Conservation (phyloP, 2,113 vertebrate species). For the Myocastor coypus region DNA sequence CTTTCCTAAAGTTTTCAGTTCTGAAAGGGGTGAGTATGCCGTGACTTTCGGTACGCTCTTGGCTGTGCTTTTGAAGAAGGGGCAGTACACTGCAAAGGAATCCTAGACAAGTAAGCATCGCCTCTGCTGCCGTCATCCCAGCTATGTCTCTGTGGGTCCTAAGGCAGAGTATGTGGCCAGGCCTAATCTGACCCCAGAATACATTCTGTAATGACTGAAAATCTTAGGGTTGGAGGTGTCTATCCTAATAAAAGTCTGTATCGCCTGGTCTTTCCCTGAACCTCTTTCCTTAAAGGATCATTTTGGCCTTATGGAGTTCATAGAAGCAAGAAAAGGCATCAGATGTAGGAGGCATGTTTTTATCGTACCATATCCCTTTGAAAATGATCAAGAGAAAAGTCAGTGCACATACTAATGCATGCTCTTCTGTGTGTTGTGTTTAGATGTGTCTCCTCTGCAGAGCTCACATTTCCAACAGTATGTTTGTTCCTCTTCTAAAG, state of each 20-base stretch:
- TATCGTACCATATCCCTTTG: background rate
- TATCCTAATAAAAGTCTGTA: background rate
- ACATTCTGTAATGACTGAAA: slow-evolving; percentile 13
- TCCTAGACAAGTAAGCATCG: slow-evolving; percentile 11
- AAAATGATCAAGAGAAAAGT: slow-evolving; percentile 47
- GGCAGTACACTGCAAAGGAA: slow-evolving; percentile 29
- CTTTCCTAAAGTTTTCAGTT: background rate
- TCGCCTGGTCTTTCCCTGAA: background rate
- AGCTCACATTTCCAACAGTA: background rate
- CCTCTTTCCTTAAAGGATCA: slow-evolving; percentile 33
- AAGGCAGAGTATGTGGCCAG: background rate
- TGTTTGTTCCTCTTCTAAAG: background rate
- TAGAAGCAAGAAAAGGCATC: background rate
- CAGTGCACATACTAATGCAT: background rate
- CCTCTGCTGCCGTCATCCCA: background rate
- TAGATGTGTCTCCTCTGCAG: slow-evolving; percentile 14
- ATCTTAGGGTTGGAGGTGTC: background rate
- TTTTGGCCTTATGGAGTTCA: background rate
- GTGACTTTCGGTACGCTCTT: background rate
- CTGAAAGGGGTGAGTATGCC: background rate
- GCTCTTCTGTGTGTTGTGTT: background rate
- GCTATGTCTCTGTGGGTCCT: background rate
- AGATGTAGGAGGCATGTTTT: background rate
- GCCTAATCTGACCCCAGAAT: background rate
- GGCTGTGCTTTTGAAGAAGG: slow-evolving; percentile 18